phyloP scores from a whole-genome alignment of 2,113 vertebrate species.

The Neolamprologus devosi region DNA sequence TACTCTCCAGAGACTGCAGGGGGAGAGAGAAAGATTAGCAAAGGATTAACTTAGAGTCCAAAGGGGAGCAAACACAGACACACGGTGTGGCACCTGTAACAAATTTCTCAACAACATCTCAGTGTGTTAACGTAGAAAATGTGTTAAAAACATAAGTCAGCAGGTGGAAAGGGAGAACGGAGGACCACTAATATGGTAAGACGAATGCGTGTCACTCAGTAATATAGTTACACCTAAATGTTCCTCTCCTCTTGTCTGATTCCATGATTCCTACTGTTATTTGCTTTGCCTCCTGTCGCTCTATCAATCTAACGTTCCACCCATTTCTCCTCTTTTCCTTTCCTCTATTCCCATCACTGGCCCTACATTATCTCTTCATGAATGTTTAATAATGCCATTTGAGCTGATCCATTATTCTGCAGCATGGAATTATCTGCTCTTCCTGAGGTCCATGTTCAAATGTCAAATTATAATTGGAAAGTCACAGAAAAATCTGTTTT shows the following conservation, averaged over 20 bases:
- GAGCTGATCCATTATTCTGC: conserved; percentile 57
- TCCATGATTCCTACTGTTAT: neutral
- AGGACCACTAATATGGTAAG: neutral
- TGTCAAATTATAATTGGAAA: neutral
- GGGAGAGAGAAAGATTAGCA: neutral
- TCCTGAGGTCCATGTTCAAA: conserved; percentile 28
- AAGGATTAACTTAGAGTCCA: neutral
- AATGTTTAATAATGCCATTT: conserved; percentile 69
- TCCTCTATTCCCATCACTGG: neutral
- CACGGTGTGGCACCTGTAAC: neutral
- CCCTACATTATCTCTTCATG: conserved; percentile 56
- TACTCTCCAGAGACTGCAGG: conserved; percentile 92
- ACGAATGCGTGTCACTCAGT: neutral
- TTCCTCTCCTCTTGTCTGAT: neutral
- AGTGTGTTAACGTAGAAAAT: neutral
- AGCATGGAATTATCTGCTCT: conserved; percentile 47
- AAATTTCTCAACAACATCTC: neutral
- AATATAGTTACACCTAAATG: neutral
- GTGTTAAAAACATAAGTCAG: neutral
- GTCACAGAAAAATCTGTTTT: neutral
- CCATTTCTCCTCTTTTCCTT: neutral
- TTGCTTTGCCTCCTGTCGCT: neutral
- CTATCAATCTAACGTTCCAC: neutral
- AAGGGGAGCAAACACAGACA: neutral
- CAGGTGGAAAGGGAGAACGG: neutral